These are phyloP conservation scores for Diorhabda carinulata DNA, from an alignment of 1,140 invertebrate species.

Conservation along the genomic window DNA sequence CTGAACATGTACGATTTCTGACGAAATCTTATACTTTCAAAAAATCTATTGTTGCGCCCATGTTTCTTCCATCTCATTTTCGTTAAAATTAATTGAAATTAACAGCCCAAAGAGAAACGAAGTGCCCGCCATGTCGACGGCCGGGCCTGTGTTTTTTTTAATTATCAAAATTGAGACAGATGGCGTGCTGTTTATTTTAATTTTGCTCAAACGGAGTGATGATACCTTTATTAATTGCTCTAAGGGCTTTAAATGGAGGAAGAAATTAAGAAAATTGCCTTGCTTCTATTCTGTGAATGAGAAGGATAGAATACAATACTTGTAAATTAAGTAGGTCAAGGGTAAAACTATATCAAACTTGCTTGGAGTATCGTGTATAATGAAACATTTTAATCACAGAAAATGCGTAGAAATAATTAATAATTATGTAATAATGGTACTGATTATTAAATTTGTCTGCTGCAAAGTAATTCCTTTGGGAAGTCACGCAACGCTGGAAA, in stretches of 20 bases:
- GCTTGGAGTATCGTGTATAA: too few relatives aligned
- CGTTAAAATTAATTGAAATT: conserved; percentile 17
- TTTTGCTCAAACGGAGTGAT: conserved; percentile 11
- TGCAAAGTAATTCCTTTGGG: too few relatives aligned
- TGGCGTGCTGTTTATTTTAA: conserved; percentile 20
- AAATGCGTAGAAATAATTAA: too few relatives aligned
- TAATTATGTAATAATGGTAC: too few relatives aligned
- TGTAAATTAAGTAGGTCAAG: too few relatives aligned
- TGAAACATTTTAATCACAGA: too few relatives aligned
- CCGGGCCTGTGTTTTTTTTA: conserved; percentile 18
- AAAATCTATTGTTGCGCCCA: too few relatives aligned
- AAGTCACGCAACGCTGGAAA: too few relatives aligned
- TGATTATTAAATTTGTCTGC: too few relatives aligned
- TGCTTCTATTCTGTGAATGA: neutral
- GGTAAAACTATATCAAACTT: too few relatives aligned
- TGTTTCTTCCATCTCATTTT: conserved; percentile 2
- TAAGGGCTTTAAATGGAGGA: conserved; percentile 1
- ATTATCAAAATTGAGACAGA: conserved; percentile 20
- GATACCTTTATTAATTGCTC: conserved; percentile 15
- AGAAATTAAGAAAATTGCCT: conserved; percentile 2
- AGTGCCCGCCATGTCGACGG: conserved; percentile 4
- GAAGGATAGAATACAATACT: neutral
- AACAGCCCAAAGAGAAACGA: conserved; percentile 15
- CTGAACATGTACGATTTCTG: too few relatives aligned
- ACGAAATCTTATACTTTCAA: too few relatives aligned